Evolutionary conservation across 2,797 vertebrate genomes (phyloP).

Genomic region (Cuniculus paca): DNA sequence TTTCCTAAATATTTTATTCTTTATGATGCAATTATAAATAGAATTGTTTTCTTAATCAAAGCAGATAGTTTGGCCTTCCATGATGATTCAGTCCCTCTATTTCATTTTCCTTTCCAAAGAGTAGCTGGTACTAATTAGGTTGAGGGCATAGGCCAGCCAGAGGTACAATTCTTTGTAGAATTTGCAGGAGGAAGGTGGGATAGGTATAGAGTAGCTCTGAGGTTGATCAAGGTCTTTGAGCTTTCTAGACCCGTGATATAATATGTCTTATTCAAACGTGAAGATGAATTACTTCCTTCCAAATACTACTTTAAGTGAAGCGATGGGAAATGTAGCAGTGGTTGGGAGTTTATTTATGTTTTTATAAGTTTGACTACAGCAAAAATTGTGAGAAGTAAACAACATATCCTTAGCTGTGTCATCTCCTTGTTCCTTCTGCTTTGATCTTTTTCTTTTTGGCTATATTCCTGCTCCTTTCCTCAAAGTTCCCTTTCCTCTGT

Average conservation of each 20-base stretch:
- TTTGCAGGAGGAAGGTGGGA: neutral
- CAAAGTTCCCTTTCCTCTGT: neutral
- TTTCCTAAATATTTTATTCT: constrained; percentile 15
- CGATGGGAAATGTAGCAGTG: constrained; percentile 57
- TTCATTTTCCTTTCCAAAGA: neutral
- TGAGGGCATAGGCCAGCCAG: constrained; percentile 46
- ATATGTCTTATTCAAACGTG: constrained; percentile 50
- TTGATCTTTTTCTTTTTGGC: constrained; percentile 25
- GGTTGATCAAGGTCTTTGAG: constrained; percentile 63
- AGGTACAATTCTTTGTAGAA: neutral
- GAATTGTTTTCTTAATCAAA: constrained; percentile 61
- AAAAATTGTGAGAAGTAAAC: neutral
- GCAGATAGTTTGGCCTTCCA: neutral
- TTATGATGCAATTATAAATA: constrained; percentile 9
- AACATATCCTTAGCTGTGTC: neutral
- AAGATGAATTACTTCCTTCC: neutral
- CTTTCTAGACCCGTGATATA: constrained; percentile 57
- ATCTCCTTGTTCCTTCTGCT: neutral
- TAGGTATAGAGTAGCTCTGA: constrained; percentile 32
- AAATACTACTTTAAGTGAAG: constrained; percentile 27
- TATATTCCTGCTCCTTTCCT: neutral
- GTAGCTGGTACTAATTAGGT: constrained; percentile 45
- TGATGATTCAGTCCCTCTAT: neutral
- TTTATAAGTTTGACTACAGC: constrained; percentile 54
- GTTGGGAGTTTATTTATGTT: constrained; percentile 43